Evolutionary conservation across 1,140 invertebrate genomes (phyloP), one percentile per base, ranked within the genome.

Genomic region (Drosophila equinoxialis): DNA sequence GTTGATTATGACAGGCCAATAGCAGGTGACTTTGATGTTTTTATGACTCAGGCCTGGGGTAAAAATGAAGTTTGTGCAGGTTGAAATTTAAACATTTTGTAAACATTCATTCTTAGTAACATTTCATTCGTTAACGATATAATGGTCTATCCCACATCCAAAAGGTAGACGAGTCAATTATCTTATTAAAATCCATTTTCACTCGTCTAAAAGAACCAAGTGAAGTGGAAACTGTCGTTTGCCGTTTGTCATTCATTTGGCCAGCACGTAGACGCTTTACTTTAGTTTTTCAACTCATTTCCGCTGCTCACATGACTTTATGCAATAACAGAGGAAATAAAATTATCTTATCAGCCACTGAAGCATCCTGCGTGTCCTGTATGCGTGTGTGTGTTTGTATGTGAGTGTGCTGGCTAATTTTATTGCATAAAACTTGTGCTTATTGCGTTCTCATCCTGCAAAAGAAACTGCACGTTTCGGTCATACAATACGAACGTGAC

Each of bases 381-480:
- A 30, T 61, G 37, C 63, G 33, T 45, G 30, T 14, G 6, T 61
- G 41, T 72, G 14, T 48, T 13, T 51, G 6, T 41, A 33, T 64
- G 35, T 51, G 62, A 71, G 74, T 78, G 72, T 69, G 51, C 51
- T 57, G 65, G 79, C 83, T 87, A 87, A 87, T 87, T 87, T 87
- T 89, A 87, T 87, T 89, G 77, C 83, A 87, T 77, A 83, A 80
- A 89, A 89, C 84, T 87, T 83, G 84, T 80, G 84, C 83, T 87
- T 77, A 89, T 87, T 87, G 80, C 72, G 63, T 65, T 64, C 35
- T 59, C 66, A 48, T 60, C 48, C 58, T 65, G 60, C 58, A 61
- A 30, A 11, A 77, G 82, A 79, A 83, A 89, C 77, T 89, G 80
- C 83, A 87, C 83, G 83, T 87, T 77, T 67, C 77, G 84, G 84